phyloP scores from a whole-genome alignment of 2,888 invertebrate genomes.

The Argyresthia goedartella region DNA sequence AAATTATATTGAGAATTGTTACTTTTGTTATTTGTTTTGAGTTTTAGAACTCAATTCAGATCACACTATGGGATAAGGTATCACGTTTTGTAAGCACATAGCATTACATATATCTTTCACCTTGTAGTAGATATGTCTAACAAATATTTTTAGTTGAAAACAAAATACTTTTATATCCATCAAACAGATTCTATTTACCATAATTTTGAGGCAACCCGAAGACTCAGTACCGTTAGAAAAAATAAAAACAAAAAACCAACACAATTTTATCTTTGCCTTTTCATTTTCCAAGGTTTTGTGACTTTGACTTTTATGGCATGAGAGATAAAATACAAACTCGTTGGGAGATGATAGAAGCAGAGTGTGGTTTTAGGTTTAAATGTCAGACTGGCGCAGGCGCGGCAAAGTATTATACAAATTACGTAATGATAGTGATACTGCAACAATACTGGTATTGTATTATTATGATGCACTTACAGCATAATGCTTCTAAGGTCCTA shows the following conservation, averaged over 20 bases:
- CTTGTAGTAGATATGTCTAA: too few relatives aligned
- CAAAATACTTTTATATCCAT: constrained; percentile 13
- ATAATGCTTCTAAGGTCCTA: constrained; percentile 4
- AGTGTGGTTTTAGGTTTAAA: background rate
- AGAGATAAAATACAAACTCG: background rate
- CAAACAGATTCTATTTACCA: constrained; percentile 11
- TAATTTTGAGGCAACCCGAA: constrained; percentile 15
- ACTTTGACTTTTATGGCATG: background rate
- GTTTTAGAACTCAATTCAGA: too few relatives aligned
- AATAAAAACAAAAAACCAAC: constrained; percentile 21
- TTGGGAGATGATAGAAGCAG: background rate
- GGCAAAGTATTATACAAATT: constrained; percentile 21
- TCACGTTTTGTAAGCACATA: too few relatives aligned
- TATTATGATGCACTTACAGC: constrained; percentile 23
- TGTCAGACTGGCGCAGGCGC: background rate
- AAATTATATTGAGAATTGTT: too few relatives aligned
- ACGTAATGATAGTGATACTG: constrained; percentile 35
- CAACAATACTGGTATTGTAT: constrained; percentile 13
- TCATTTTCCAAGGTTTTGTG: too few relatives aligned
- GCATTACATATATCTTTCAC: too few relatives aligned
- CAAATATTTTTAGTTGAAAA: too few relatives aligned
- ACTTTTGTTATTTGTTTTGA: too few relatives aligned
- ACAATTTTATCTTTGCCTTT: too few relatives aligned
- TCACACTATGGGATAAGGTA: too few relatives aligned
- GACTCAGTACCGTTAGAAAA: constrained; percentile 28